Conservation (phyloP, 2,888 invertebrate genomes). For the Pandemis corylana region DNA sequence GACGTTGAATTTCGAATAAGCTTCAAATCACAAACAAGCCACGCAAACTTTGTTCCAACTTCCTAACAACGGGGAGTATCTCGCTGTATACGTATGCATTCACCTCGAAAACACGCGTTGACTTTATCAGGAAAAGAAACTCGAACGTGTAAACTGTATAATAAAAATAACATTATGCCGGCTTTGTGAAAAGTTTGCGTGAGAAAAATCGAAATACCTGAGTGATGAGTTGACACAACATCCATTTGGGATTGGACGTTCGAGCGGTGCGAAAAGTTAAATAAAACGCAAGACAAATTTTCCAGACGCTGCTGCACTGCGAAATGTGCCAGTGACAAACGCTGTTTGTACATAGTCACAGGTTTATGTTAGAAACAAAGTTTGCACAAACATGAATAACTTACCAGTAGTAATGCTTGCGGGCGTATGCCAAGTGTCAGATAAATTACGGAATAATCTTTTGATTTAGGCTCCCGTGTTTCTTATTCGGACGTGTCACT, state of each 20-base stretch:
- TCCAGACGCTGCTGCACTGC: background rate
- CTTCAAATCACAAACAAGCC: conserved; percentile 14
- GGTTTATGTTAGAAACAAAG: conserved; percentile 4
- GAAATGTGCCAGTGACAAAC: background rate
- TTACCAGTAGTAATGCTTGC: background rate
- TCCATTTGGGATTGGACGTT: background rate
- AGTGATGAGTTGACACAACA: background rate
- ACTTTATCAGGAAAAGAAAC: conserved; percentile 13
- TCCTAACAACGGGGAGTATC: conserved; percentile 2
- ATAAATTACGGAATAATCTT: conserved; percentile 13
- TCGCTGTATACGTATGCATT: conserved; percentile 3
- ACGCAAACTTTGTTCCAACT: background rate
- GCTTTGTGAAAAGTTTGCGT: background rate
- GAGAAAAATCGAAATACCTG: background rate
- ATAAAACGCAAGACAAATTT: background rate
- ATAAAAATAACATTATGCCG: background rate
- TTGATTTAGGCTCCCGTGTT: conserved; percentile 8
- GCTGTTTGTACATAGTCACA: background rate
- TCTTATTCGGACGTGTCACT: conserved; percentile 6
- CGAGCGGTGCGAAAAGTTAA: background rate
- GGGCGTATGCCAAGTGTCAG: background rate
- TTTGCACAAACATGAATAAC: background rate
- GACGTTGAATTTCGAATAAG: conserved; percentile 7
- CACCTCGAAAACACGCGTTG: conserved; percentile 1
- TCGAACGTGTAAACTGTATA: conserved; percentile 14